Percentiles rank a stretch among this genome's conserved stretches.
phyloP scores from a whole-genome alignment of 1,140 invertebrate species.

The Dendroctonus ponderosae region DNA sequence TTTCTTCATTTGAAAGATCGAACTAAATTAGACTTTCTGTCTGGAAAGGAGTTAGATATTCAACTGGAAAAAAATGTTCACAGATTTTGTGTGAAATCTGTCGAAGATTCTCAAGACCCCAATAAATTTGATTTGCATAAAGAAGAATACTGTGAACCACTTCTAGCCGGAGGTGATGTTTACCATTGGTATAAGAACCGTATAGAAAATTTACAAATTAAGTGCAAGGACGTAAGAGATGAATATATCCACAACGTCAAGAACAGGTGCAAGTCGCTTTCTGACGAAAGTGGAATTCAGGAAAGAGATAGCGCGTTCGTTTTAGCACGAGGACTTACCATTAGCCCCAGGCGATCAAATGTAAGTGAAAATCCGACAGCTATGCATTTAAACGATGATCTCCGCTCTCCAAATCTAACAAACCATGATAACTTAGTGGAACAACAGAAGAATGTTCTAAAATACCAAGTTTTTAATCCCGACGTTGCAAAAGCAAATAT shows the following conservation, averaged over 20 bases:
- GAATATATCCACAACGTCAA: conserved; percentile 27
- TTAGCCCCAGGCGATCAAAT: neutral
- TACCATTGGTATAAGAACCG: conserved; percentile 58
- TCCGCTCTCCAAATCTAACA: neutral
- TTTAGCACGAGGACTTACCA: neutral
- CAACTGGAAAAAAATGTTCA: neutral
- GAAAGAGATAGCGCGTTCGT: conserved; percentile 5
- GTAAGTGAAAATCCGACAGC: neutral
- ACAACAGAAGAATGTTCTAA: conserved; percentile 25
- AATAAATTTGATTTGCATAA: conserved; percentile 11
- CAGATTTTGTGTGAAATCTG: conserved; percentile 12
- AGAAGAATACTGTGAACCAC: conserved; percentile 39
- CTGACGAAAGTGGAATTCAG: neutral
- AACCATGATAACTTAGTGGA: conserved; percentile 37
- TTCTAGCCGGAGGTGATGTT: conserved; percentile 53
- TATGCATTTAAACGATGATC: neutral
- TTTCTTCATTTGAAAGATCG: conserved; percentile 60
- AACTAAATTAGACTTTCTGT: conserved; percentile 38
- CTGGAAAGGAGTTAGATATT: conserved; percentile 25
- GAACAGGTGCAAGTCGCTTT: neutral
- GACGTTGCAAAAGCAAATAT: conserved; percentile 32
- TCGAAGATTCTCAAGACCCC: neutral
- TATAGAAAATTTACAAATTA: conserved; percentile 42
- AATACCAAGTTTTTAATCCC: conserved; percentile 26
- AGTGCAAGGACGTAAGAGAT: conserved; percentile 37